Base-by-base conservation (phyloP, 2,888 invertebrate genomes). In the Ectropis crepuscularia region DNA sequence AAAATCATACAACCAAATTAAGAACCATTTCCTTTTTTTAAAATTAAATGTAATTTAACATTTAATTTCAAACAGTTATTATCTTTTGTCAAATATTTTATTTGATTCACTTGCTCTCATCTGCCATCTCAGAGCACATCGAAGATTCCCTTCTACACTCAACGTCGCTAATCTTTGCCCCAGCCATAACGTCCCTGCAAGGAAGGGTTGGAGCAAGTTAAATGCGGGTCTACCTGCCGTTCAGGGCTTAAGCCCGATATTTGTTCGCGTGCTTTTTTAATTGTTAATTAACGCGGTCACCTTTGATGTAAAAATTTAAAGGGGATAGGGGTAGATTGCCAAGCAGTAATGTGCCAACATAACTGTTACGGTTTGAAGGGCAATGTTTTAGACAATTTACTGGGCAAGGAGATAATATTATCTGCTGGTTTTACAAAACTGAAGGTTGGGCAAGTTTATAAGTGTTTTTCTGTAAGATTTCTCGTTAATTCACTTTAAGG, bases 191-290 rank as follows among this genome's bases (percentile, higher is more conserved):
- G 85, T 82, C 84, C 84, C 81, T 74, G 77, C 72, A 78, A 80
- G 80, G 82, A 82, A 85, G 86, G 87, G 78, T 78, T 80, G 74
- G 74, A 72, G 71, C 72, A 89, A 90, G 82, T 90, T 90, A 86
- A 85, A 91, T 90, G 88, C 90, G 90, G 90, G 90, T 76, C 69
- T 78, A 88, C 87, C 88, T 89, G 87, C 79, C 80, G 76, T 82
- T 81, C 76, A 76, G 84, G 81, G 80, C 16, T 85, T 85, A 84
- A 78, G 81, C 73, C 76, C 71, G 74, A 63, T 87, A 83, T 86
- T 87, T 88, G 85, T 79, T 82, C 73, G 72, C 59, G 68, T 69
- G 68, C 71, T 79, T 86, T 88, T 84, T 78, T 83, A 83, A 83
- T 83, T 83, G 88, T 78, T 89, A 88, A 89, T 89, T 88, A 85